phyloP scores from a whole-genome alignment of 2,797 vertebrate genomes.

The Pseudomugil tenellus region DNA sequence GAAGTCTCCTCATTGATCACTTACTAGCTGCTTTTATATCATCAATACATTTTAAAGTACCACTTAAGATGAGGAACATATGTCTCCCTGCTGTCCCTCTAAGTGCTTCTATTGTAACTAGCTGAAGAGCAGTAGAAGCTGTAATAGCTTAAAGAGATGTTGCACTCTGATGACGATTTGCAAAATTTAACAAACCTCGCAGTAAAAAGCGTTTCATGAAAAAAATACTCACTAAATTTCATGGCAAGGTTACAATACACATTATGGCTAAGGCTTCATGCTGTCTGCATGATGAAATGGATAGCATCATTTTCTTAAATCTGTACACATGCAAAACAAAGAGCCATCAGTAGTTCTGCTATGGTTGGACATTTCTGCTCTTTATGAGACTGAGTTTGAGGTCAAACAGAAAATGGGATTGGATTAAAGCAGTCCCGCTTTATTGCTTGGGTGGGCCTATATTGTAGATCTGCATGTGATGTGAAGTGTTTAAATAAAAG shows the following conservation, averaged over 20 bases:
- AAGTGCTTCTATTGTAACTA: constrained; percentile 50
- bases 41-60: constrained; percentile 83
- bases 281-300: too few species aligned
- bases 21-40: constrained; percentile 79
- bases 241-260: not conserved
- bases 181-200: constrained; percentile 27
- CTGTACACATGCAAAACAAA: not conserved
- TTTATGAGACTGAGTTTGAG: not conserved
- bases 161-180: constrained; percentile 14
- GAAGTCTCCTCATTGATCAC: constrained; percentile 77
- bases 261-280: not conserved
- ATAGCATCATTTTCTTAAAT: too few species aligned
- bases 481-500: not conserved
- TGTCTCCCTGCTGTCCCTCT: constrained; percentile 70
- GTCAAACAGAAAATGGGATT: not conserved
- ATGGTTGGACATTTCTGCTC: not conserved
- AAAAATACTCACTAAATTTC: not conserved
- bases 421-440: not conserved
- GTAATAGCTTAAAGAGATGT: constrained; percentile 36
- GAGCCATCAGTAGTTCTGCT: not conserved
- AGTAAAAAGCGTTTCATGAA: not conserved
- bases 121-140: constrained; percentile 32
- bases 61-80: constrained; percentile 80
- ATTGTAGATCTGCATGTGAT: not conserved
- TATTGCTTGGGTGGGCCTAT: not conserved